Base-by-base conservation (phyloP, 2,888 invertebrate species). In the Frankliniella fusca region DNA sequence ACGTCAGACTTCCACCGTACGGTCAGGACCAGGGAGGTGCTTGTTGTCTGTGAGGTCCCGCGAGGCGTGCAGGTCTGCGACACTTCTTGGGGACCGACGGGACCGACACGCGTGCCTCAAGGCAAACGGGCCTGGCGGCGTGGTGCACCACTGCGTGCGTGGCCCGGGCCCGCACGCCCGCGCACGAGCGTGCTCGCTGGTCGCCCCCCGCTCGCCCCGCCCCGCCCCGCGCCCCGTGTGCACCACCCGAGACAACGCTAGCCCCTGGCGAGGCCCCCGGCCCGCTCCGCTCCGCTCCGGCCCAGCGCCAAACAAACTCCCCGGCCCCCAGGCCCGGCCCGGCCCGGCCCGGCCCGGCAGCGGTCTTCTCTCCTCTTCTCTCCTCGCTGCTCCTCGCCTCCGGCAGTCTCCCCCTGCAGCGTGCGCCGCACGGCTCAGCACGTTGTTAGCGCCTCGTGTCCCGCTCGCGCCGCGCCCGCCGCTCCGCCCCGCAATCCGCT, bases 201-300 rank as follows among this genome's bases (percentile, higher is more conserved):
- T 38, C 38, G 38, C 38, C 3, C 38, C 38, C 38, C 38, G 38
- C 38, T 3, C 38, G 38, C 38, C 38, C 38, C 38, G 3, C 1
- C 54, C 2, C 54, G 54, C 54, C 54, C 54, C 54, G 23, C 23
- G 9, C 23, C 23, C 70, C 11, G 70, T 70, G 70, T 70, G 70
- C 70, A 70, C 23, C 70, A 70, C 70, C 70, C 70, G 70, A 70
- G 70, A 70, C 70, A 70, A 23, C 70, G 70, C 70, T 11, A 54
- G 54, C 3, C 54, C 38, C 38, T 5, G 7, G 54, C 54, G 15
- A 11, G 18, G 54, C 15, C 54, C 54, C 54, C 11, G 70, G 23
- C 23, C 70, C 70, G 23, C 5, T 3, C 70, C 70, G 23, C 23
- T 9, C 70, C n/a, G 38, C 38, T 38, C 38, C 38, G 38, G 38